phyloP scores from a whole-genome alignment of 2,888 invertebrate genomes.

The Meiosimyza platycephala region DNA sequence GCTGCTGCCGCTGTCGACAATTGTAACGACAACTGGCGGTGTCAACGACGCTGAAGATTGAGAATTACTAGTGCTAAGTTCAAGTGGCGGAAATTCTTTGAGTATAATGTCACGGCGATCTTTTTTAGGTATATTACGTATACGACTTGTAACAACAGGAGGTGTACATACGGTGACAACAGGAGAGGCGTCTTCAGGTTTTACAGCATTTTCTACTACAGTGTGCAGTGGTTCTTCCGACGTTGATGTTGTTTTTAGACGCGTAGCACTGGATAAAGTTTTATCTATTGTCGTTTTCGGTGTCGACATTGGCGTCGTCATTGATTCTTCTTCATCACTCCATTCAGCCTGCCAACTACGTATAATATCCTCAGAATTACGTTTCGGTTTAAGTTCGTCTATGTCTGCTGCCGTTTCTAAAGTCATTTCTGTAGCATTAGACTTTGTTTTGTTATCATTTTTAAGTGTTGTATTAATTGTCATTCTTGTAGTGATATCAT shows the following conservation, averaged over 20 bases:
- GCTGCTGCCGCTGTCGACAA: constrained; percentile 26
- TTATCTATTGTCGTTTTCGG: neutral
- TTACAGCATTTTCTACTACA: neutral
- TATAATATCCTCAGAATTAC: constrained; percentile 71
- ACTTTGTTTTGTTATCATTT: neutral
- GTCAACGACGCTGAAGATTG: constrained; percentile 25
- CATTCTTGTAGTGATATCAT: neutral
- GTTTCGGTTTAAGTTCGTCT: constrained; percentile 61
- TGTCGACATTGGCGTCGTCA: constrained; percentile 1
- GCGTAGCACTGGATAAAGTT: neutral
- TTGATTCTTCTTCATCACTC: constrained; percentile 73
- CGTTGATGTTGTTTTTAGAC: constrained; percentile 2
- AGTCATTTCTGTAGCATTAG: neutral
- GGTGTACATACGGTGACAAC: neutral
- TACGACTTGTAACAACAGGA: constrained; percentile 48
- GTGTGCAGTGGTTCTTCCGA: neutral
- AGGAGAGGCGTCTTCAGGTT: neutral
- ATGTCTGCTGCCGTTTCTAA: neutral
- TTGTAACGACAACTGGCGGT: neutral
- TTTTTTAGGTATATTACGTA: constrained; percentile 66
- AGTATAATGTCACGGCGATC: constrained; percentile 61
- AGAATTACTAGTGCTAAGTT: constrained; percentile 11
- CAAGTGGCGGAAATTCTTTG: constrained; percentile 52
- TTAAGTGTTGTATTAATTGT: neutral
- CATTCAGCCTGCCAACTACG: constrained; percentile 81